Evolutionary conservation across 2,113 vertebrate genomes (phyloP), one percentile per base, ranked within the genome.

Genomic region (Upupa epops): DNA sequence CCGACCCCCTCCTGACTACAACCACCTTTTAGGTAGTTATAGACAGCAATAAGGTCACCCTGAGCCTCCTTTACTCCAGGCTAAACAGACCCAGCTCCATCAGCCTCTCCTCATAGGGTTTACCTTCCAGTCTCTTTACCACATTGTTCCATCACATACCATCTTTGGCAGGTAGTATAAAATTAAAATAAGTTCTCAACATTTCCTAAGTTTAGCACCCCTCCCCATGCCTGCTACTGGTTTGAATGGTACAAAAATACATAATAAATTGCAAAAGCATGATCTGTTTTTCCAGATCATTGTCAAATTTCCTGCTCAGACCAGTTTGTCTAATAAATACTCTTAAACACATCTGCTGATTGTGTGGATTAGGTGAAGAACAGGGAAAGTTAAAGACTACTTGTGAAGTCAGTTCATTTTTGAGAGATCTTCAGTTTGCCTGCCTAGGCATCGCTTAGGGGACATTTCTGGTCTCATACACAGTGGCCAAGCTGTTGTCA

Each of bases 181-280:
- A 60, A 81, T 24, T 21, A 42, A 45, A 86, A 48, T 5, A 65
- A 79, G 3, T 3, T 4, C 15, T 45, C 14, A 56, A 37, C 56
- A 37, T 72, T 71, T 21, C 19, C 8, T 7, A 9, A 40, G 14
- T 8, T 46, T 13, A 79, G 17, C 7, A n/a, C 7, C 2, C 2
- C 5, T 0, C 3, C 8, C 9, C 2, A 17, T 14, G 5, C 10
- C 12, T 55, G 0, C 21, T 60, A 48, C 70, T 73, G 26, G 6
- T 77, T 92, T 64, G 32, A 89, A 60, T 34, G 6, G 8, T 13
- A 7, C 31, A 61, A 56, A 88, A 81, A 25, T 68, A 5, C 5
- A 52, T 10, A 29, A 24, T 32, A 20, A 45, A 36, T 82, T 82
- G 51, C 20, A 54, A 58, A 76, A 65, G 7, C 3, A 8, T 54